Evolutionary conservation across 2,113 vertebrate species (phyloP).

Genomic region (Elanoides forficatus): DNA sequence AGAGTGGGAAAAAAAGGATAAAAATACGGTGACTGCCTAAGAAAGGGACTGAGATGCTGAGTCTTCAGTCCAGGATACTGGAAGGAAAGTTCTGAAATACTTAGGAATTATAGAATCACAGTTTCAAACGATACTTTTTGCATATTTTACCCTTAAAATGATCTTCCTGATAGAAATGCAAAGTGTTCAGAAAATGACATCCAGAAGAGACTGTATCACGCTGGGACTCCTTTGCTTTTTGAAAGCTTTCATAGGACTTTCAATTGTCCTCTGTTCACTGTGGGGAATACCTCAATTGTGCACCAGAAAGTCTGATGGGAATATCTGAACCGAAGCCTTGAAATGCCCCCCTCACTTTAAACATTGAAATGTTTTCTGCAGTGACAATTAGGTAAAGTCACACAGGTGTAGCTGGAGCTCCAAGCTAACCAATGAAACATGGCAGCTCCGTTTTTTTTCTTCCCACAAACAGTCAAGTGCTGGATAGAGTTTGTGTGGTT

Average conservation of each 20-base stretch:
- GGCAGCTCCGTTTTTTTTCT: background rate
- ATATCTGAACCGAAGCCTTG: background rate
- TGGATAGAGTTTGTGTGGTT: background rate
- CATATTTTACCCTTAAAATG: background rate
- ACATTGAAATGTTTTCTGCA: background rate
- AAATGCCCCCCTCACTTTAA: background rate
- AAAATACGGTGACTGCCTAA: background rate
- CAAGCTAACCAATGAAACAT: background rate
- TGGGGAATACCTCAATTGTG: background rate
- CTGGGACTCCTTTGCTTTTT: background rate
- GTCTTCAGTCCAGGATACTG: background rate
- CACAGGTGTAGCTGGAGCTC: background rate
- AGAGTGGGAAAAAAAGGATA: background rate
- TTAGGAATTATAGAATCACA: background rate
- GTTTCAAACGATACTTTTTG: background rate
- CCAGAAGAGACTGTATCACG: background rate
- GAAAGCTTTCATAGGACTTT: background rate
- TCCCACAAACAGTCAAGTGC: background rate
- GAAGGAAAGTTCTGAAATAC: background rate
- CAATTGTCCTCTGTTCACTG: background rate
- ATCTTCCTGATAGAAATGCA: background rate
- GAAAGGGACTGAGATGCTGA: background rate
- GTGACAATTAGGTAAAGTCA: background rate
- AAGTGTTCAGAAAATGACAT: background rate
- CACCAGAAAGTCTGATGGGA: background rate